A percentile compares a stretch with the other conserved stretches of the same genome.
Evolutionary conservation across 2,888 invertebrate species (phyloP).

Genomic region (Salpingus planirostris): DNA sequence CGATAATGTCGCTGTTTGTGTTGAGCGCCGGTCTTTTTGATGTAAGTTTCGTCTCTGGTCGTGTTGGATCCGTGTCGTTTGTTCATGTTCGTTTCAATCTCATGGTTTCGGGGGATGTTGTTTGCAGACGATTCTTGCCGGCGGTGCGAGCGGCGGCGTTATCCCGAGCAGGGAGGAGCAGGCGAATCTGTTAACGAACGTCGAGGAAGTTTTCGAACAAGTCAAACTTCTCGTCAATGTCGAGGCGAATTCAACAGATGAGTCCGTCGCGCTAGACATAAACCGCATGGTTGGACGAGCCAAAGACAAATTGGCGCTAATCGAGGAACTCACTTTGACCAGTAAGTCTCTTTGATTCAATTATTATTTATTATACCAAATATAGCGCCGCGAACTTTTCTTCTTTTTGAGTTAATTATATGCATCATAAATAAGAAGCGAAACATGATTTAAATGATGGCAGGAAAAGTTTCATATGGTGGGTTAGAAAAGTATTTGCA

Average conservation of each 20-base stretch:
- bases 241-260: conserved; percentile 26
- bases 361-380: no score
- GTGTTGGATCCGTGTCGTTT: no score
- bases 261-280: conserved; percentile 24
- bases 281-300: conserved; percentile 22
- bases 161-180: conserved; percentile 32
- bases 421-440: no score
- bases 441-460: no score
- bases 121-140: conserved; percentile 8
- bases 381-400: no score
- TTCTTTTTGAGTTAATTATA: no score
- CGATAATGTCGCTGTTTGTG: conserved; percentile 9
- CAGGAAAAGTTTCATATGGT: no score
- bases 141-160: conserved; percentile 9
- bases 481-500: no score
- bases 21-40: conserved; percentile 8
- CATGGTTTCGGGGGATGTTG: no score
- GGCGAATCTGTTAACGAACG: conserved; percentile 26
- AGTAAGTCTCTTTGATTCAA: conserved; percentile 26
- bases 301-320: conserved; percentile 21
- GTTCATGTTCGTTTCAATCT: no score
- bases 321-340: conserved; percentile 27
- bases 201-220: conserved; percentile 31
- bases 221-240: conserved; percentile 24
- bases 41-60: conserved; percentile 11